Conservation (phyloP, 2,113 vertebrate species). For the Brachionichthys hirsutus region DNA sequence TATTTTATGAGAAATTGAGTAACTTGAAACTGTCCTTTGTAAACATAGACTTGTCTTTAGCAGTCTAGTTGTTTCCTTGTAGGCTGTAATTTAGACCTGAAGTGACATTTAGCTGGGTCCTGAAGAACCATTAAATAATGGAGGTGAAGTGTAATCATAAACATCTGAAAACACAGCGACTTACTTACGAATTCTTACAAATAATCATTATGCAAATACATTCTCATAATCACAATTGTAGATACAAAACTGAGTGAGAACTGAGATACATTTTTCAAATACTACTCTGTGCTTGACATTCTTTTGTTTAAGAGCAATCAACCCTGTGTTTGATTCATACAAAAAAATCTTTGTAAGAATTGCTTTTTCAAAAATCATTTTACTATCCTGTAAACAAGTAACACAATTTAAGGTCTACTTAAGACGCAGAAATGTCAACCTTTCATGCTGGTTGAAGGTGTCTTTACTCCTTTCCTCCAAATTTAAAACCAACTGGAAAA, state of each 20-base stretch:
- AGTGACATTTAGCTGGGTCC: conserved; percentile 42
- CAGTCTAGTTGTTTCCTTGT: conserved; percentile 46
- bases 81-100: conserved; percentile 44
- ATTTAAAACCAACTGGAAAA: conserved; percentile 17
- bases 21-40: conserved; percentile 42
- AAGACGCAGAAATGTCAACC: conserved; percentile 18
- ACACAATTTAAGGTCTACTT: conserved; percentile 35
- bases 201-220: conserved; percentile 50
- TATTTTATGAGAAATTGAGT: conserved; percentile 20
- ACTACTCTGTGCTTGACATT: conserved; percentile 53
- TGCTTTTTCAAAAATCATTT: conserved; percentile 7
- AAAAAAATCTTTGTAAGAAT: conserved; percentile 34
- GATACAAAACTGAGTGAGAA: conserved; percentile 48
- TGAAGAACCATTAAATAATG: conserved; percentile 34
- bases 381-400: conserved; percentile 62
- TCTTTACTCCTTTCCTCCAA: background rate
- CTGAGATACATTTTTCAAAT: conserved; percentile 49
- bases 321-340: conserved; percentile 53
- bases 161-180: conserved; percentile 61
- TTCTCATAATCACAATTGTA: conserved; percentile 52
- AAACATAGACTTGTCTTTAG: conserved; percentile 53
- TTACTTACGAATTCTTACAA: conserved; percentile 46
- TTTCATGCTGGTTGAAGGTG: conserved; percentile 53
- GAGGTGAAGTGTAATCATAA: conserved; percentile 35
- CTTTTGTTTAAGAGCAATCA: conserved; percentile 44